Base-by-base conservation (phyloP, 2,797 vertebrate genomes). In the Scolopax rusticola region DNA sequence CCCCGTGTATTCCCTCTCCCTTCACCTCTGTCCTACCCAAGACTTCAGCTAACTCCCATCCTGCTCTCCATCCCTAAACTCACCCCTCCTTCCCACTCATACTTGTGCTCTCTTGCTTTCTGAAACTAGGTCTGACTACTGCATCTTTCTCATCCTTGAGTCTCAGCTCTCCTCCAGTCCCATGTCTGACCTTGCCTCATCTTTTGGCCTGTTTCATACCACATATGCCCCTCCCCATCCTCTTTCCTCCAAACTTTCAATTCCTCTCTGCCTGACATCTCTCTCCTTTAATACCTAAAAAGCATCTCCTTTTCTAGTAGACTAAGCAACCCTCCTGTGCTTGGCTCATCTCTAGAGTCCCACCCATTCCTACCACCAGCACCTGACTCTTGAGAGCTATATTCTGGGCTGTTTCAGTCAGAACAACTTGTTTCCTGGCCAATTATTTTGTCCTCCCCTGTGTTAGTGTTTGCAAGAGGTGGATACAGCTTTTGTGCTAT, bases 391-490 rank as follows among this genome's bases (percentile, higher is more conserved):
- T 74, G 63, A 67, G 69, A 90, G 60, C 41, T 94, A 15, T 83
- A 45, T 90, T 96, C 33, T 41, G 41, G 50, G 60, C 82, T 87
- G 41, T 65, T 50, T 89, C 45, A 78, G 69, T 50, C 2, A 19
- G 50, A 43, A 65, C 53, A 95, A 83, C 12, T 87, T 86, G 53
- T 20, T 89, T 89, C 54, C 79, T 59, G 59, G 77, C 20, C 25
- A 15, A 57, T 60, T 87, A 61, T 84, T 32, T 82, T 90, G 47
- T 85, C 38, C 51, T 95, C 38, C 40, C 30, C 50, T 60, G 45
- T 75, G 45, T 88, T 88, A 90, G 65, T 83, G 53, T 77, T 94
- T 83, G 68, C 75, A 94, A 90, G 90, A 93, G 77, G 64, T 2
- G 8, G 54, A n/a, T 91, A 74, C 50, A 81, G 68, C 38, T 94